phyloP scores from a whole-genome alignment of 1,140 invertebrate genomes.

The Diuraphis noxia region DNA sequence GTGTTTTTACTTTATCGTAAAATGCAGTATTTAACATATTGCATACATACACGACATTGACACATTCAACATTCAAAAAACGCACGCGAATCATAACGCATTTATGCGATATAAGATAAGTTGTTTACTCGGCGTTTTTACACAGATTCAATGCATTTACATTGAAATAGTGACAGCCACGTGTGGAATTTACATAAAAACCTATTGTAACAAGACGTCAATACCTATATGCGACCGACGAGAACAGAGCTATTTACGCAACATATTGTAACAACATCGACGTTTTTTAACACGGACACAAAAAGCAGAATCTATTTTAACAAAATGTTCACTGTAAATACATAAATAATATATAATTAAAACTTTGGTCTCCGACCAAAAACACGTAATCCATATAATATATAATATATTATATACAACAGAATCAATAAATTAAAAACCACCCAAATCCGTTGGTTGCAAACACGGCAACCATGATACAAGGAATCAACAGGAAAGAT shows the following conservation, averaged over 20 bases:
- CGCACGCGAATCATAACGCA: background rate
- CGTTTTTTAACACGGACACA: background rate
- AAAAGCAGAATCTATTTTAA: background rate
- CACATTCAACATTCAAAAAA: background rate
- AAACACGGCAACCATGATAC: no score
- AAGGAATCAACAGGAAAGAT: no score
- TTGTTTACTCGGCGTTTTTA: background rate
- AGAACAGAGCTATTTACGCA: background rate
- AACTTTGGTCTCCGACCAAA: background rate
- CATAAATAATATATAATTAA: background rate
- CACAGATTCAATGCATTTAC: background rate
- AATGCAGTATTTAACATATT: no score
- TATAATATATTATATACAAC: no score
- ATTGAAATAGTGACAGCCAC: background rate
- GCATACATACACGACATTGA: no score
- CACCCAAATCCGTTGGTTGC: no score
- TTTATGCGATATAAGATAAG: background rate
- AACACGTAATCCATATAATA: background rate
- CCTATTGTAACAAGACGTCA: background rate
- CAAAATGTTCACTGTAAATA: background rate
- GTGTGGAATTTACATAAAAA: background rate
- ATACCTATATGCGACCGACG: background rate
- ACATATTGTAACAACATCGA: background rate
- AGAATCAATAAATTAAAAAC: background rate
- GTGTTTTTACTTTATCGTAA: background rate